Evolutionary conservation across 2,113 vertebrate genomes (phyloP), one percentile per base, ranked within the genome.

Genomic region (Melanostigma gelatinosum): DNA sequence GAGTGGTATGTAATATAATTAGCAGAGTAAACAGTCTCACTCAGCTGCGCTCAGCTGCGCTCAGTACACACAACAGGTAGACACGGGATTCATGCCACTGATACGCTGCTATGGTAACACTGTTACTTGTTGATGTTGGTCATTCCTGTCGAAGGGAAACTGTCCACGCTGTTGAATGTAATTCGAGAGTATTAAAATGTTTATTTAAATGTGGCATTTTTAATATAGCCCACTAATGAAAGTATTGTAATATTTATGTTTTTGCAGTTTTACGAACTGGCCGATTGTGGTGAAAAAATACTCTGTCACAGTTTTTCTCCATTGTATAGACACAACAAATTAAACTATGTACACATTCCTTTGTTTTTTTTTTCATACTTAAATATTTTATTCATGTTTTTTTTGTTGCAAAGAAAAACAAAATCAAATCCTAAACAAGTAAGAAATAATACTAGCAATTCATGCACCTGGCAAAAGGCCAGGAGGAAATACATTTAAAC

Each of bases 71-170:
- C 29, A 62, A 10, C n/a, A 46, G 7, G 5, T 22, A 70, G 66
- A 36, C 24, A 75, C 0, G 13, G 29, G 77, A 24, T 52, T 8
- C 29, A 55, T 18, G 3, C 42, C 57, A 16, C 32, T 24, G 44
- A 8, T 55, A 20, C 5, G 50, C 64, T 72, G 40, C 60, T 46
- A 66, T 72, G 79, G 88, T 36, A 85, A 87, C 78, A 6, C 7
- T 68, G 34, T 61, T 78, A 50, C 38, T 57, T 58, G 11, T 11
- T 40, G 18, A 78, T 52, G 27, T 18, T 1, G 16, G n/a, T 13
- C 27, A 69, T 10, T 54, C 20, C 12, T 27, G 8, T 10, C 2
- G 9, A 64, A 20, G 60, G 50, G 4, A 70, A 72, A 68, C n/a
- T 40, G n/a, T 34, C 40, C 38, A 1, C 64, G 11, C 0, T 32